Conservation (phyloP, 2,888 invertebrate genomes). For the Chrysomela aeneicollis region DNA sequence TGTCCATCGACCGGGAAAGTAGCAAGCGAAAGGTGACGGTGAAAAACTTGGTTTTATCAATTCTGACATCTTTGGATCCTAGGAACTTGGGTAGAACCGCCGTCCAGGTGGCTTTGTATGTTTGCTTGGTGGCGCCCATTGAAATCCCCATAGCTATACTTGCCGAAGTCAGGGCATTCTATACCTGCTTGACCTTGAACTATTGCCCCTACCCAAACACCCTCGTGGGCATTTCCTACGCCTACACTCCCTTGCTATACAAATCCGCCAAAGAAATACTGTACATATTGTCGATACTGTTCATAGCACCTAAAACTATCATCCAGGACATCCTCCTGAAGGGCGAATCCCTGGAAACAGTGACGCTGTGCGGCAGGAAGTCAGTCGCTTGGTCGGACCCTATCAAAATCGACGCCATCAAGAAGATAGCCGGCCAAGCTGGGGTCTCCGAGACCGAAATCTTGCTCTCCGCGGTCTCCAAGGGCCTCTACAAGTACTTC, state of each 20-base stretch:
- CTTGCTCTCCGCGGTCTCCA: constrained; percentile 69
- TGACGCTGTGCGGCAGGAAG: constrained; percentile 75
- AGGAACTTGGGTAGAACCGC: constrained; percentile 56
- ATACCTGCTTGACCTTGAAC: constrained; percentile 52
- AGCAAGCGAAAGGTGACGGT: constrained; percentile 52
- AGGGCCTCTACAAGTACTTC: constrained; percentile 70
- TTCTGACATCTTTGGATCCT: constrained; percentile 61
- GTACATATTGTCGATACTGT: constrained; percentile 59
- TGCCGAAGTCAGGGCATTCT: constrained; percentile 61
- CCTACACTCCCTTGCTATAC: constrained; percentile 62
- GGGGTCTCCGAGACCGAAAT: constrained; percentile 72
- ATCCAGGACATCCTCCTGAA: constrained; percentile 68
- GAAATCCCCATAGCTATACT: constrained; percentile 59
- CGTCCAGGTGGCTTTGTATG: constrained; percentile 56
- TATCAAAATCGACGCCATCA: constrained; percentile 66
- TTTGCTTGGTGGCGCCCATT: constrained; percentile 45
- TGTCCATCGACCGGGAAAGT: constrained; percentile 53
- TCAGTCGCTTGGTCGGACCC: constrained; percentile 77
- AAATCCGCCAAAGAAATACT: constrained; percentile 60
- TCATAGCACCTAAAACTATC: constrained; percentile 64
- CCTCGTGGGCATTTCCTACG: constrained; percentile 54
- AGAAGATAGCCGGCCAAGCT: constrained; percentile 67
- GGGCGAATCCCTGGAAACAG: constrained; percentile 66
- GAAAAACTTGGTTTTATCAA: constrained; percentile 54
- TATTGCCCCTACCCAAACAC: constrained; percentile 59